Evolutionary conservation across 2,888 invertebrate genomes (phyloP).

Genomic region (Netelia melanura): DNA sequence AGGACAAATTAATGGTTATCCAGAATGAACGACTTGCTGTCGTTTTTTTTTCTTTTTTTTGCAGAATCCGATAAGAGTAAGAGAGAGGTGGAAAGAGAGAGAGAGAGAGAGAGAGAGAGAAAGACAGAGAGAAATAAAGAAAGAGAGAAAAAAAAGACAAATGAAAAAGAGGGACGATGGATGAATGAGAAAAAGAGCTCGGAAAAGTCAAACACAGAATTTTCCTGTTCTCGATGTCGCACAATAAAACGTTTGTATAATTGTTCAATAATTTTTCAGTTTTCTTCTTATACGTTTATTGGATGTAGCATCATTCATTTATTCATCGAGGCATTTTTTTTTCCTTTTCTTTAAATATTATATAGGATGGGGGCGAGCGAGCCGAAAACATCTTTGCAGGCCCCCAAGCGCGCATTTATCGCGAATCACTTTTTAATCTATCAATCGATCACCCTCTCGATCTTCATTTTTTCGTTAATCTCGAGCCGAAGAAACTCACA

Average conservation of each 20-base stretch:
- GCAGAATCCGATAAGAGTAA: slow-evolving; percentile 28
- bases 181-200: slow-evolving; percentile 38
- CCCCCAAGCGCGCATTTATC: slow-evolving; percentile 58
- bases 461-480: slow-evolving; percentile 48
- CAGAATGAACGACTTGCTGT: background rate
- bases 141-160: slow-evolving; percentile 52
- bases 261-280: slow-evolving; percentile 52
- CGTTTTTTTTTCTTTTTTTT: background rate
- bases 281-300: slow-evolving; percentile 70
- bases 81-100: background rate
- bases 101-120: slow-evolving; percentile 32
- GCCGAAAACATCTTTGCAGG: slow-evolving; percentile 70
- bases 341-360: slow-evolving; percentile 56
- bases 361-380: slow-evolving; percentile 70
- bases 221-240: slow-evolving; percentile 23
- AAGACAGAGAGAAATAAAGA: slow-evolving; percentile 30
- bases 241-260: slow-evolving; percentile 54
- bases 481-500: slow-evolving; percentile 47
- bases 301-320: slow-evolving; percentile 71
- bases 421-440: slow-evolving; percentile 62
- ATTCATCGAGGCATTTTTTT: slow-evolving; percentile 72
- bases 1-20: background rate
- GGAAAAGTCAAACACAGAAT: slow-evolving; percentile 23
- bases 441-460: slow-evolving; percentile 60
- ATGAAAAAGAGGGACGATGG: slow-evolving; percentile 54